These are phyloP conservation scores for Erinaceus europaeus DNA, from an alignment of 2,113 vertebrate genomes.

Conservation along the genomic window DNA sequence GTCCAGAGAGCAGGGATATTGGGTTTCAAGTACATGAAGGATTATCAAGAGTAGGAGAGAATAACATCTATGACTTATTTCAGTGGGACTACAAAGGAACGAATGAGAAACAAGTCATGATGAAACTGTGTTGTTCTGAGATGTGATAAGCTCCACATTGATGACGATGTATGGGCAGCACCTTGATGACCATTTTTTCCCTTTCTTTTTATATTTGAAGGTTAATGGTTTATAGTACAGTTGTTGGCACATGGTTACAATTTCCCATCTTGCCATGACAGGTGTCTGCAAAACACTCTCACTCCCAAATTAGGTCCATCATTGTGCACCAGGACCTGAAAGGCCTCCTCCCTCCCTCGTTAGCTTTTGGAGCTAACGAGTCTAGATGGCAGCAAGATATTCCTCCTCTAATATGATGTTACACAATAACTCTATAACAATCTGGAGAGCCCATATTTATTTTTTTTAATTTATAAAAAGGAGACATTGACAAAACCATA, in stretches of 20 bases:
- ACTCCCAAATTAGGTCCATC: too few species aligned
- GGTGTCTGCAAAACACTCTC: too few species aligned
- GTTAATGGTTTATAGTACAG: too few species aligned
- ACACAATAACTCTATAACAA: background rate
- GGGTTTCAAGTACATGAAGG: background rate
- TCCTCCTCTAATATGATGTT: background rate
- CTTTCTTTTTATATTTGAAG: too few species aligned
- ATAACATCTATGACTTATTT: background rate
- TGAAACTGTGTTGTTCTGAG: background rate
- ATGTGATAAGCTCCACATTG: background rate
- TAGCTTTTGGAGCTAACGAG: too few species aligned
- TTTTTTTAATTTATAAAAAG: too few species aligned
- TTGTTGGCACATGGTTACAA: too few species aligned
- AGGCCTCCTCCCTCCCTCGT: too few species aligned
- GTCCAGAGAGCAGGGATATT: background rate
- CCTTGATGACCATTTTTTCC: background rate
- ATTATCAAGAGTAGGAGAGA: background rate
- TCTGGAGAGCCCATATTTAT: background rate
- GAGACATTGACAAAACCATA: too few species aligned
- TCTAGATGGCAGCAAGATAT: too few species aligned
- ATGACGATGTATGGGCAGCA: background rate
- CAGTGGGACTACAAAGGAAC: background rate
- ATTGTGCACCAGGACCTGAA: too few species aligned
- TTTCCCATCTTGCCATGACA: too few species aligned
- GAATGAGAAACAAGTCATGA: background rate